phyloP scores from a whole-genome alignment of 2,888 invertebrate genomes.

The Diadromus collaris region DNA sequence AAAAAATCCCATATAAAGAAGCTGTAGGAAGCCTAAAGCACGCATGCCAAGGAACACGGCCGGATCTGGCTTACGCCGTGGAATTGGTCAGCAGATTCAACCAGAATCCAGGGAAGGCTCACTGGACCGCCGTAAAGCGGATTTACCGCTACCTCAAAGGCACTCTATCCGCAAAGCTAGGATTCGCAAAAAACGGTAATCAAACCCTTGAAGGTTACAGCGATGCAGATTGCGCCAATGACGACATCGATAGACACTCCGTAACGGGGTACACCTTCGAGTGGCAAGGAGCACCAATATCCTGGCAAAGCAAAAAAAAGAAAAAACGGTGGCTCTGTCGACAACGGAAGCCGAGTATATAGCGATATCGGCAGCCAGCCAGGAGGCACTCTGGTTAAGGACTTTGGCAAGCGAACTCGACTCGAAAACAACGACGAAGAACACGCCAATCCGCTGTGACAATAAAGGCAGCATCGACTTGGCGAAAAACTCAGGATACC shows the following conservation, averaged over 20 bases:
- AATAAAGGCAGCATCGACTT: constrained; percentile 61
- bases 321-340: constrained; percentile 66
- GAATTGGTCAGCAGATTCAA: constrained; percentile 38
- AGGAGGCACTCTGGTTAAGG: constrained; percentile 66
- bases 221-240: constrained; percentile 72
- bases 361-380: constrained; percentile 64
- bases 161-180: too few relatives aligned
- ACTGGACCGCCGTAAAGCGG: too few relatives aligned
- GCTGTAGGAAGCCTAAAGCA: constrained; percentile 51
- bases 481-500: constrained; percentile 51
- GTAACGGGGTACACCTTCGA: constrained; percentile 67
- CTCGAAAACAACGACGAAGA: constrained; percentile 2
- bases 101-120: constrained; percentile 26
- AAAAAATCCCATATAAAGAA: constrained; percentile 44
- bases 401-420: constrained; percentile 37
- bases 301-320: constrained; percentile 67
- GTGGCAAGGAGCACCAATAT: constrained; percentile 64
- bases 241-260: constrained; percentile 64
- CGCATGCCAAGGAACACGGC: constrained; percentile 42
- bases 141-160: too few relatives aligned
- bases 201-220: constrained; percentile 59
- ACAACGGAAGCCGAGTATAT: too few relatives aligned
- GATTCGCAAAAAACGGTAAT: too few relatives aligned
- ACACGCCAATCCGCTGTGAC: constrained; percentile 53
- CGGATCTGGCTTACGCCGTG: constrained; percentile 52